phyloP scores from a whole-genome alignment of 2,797 vertebrate genomes.

The Tauraco hartlaubi region DNA sequence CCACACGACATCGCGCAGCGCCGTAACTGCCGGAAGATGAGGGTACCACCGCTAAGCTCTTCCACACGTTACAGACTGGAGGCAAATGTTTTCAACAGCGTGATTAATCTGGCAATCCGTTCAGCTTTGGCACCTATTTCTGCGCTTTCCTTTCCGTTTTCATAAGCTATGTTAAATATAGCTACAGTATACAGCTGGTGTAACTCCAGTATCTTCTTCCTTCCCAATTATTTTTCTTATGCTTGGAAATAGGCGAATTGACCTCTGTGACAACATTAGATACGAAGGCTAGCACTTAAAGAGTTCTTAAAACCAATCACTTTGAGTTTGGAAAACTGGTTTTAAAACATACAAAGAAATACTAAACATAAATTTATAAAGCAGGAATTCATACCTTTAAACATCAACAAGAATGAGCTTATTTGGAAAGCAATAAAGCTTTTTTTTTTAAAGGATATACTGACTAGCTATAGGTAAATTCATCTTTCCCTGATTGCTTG shows the following conservation, averaged over 20 bases:
- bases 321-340: conserved; percentile 34
- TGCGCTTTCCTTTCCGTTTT: background rate
- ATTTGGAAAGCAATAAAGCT: conserved; percentile 74
- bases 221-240: background rate
- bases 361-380: conserved; percentile 58
- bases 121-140: conserved; percentile 69
- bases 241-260: conserved; percentile 23
- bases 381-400: conserved; percentile 57
- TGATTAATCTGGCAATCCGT: background rate
- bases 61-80: background rate
- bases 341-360: conserved; percentile 33
- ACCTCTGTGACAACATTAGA: conserved; percentile 17
- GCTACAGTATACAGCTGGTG: background rate
- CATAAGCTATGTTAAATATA: background rate
- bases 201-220: background rate
- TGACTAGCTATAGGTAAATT: conserved; percentile 63
- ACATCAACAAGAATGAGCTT: conserved; percentile 58
- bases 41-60: background rate
- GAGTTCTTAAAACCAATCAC: conserved; percentile 55
- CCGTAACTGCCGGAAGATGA: background rate
- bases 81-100: background rate
- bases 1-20: accelerated
- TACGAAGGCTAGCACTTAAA: conserved; percentile 55
- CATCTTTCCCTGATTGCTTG: conserved; percentile 66
- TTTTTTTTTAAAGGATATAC: conserved; percentile 46